A percentile compares a stretch with the other conserved stretches of the same genome.
Conservation (phyloP, 2,113 vertebrate genomes). For the Malurus cyaneus region DNA sequence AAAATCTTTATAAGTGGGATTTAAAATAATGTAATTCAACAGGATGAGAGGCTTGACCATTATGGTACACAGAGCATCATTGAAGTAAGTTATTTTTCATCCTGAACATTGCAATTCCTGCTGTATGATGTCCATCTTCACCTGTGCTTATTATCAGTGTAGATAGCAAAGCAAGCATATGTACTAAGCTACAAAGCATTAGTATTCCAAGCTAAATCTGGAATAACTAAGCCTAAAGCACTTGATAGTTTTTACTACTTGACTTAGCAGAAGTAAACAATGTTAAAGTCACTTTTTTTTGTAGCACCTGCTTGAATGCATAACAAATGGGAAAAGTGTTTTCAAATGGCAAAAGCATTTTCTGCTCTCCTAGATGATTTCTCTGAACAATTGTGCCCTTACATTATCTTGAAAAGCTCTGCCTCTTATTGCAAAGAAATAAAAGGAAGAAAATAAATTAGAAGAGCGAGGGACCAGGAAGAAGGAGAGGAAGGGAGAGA, state of each 20-base stretch:
- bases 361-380: neutral
- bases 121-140: neutral
- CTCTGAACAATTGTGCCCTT: neutral
- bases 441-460: neutral
- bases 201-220: neutral
- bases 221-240: neutral
- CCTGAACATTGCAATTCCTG: neutral
- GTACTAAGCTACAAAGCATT: neutral
- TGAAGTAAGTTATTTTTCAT: neutral
- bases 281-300: neutral
- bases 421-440: neutral
- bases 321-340: neutral
- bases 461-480: neutral
- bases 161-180: neutral
- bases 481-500: neutral
- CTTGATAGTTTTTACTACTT: neutral
- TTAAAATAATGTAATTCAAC: neutral
- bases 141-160: neutral
- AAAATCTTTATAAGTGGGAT: neutral
- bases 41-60: neutral
- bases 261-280: neutral
- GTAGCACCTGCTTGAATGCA: neutral
- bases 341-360: neutral
- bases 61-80: neutral
- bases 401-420: neutral